phyloP scores from a whole-genome alignment of 2,797 vertebrate genomes.

The Novumbra hubbsi region DNA sequence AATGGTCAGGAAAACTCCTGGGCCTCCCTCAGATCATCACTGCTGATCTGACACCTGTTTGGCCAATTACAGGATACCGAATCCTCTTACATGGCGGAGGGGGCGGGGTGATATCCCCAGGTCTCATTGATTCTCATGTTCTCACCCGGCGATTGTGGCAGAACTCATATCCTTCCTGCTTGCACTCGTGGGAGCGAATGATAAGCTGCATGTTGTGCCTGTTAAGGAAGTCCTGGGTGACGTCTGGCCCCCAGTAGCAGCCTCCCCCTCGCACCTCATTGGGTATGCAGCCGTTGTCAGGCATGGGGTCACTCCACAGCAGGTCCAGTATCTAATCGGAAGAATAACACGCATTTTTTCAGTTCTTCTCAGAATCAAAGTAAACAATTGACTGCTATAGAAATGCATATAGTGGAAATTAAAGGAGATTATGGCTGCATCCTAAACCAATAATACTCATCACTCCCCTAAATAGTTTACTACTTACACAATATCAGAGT shows the following conservation, averaged over 20 bases:
- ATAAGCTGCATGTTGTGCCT: slow-evolving; percentile 85
- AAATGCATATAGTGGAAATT: not conserved
- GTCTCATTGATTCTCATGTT: not conserved
- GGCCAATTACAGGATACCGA: not conserved
- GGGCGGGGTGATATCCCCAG: too few relatives aligned
- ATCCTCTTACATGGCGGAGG: not conserved
- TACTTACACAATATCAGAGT: not conserved
- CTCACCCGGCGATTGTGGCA: slow-evolving; percentile 87
- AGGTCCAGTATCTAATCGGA: slow-evolving; percentile 83
- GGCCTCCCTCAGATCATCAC: not conserved
- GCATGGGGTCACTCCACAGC: slow-evolving; percentile 92
- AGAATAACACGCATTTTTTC: not conserved
- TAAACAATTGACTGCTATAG: not conserved
- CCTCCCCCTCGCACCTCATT: slow-evolving; percentile 88
- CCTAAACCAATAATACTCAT: not conserved
- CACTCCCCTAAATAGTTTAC: not conserved
- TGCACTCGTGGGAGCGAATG: slow-evolving; percentile 95
- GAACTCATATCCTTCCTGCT: slow-evolving; percentile 93
- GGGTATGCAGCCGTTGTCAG: slow-evolving; percentile 81
- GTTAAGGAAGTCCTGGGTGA: slow-evolving; percentile 83
- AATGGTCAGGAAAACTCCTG: not conserved
- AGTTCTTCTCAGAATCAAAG: not conserved
- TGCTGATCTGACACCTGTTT: not conserved
- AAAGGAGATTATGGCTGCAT: not conserved
- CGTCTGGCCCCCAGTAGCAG: slow-evolving; percentile 92